These are phyloP conservation scores for Sinocyclocheilus anophthalmus DNA, from an alignment of 2,113 vertebrate species.

Conservation along the genomic window DNA sequence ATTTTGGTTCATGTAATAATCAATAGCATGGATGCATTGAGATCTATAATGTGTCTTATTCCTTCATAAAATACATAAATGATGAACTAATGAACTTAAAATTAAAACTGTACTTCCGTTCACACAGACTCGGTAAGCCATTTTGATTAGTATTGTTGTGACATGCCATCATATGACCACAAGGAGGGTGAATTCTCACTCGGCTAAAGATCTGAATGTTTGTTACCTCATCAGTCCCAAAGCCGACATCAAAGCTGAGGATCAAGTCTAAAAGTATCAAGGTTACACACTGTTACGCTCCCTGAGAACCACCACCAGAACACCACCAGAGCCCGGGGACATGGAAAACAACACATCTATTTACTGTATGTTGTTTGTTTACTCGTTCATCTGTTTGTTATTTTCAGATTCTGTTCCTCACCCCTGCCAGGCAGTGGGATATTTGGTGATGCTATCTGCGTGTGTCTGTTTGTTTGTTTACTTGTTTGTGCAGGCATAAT, in stretches of 20 bases:
- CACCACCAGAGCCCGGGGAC: constrained; percentile 31
- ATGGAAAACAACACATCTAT: constrained; percentile 47
- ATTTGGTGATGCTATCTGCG: constrained; percentile 37
- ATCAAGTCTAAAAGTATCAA: constrained; percentile 45
- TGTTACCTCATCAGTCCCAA: constrained; percentile 43
- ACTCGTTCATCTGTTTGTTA: constrained; percentile 45
- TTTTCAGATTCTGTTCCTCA: constrained; percentile 37
- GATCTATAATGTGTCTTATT: background rate
- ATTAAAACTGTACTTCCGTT: constrained; percentile 16
- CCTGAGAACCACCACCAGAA: constrained; percentile 12
- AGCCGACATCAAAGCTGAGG: constrained; percentile 54
- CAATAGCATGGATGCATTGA: background rate
- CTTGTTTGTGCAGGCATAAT: constrained; percentile 43
- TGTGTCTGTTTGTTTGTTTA: constrained; percentile 49
- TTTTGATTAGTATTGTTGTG: constrained; percentile 43
- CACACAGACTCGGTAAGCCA: constrained; percentile 37
- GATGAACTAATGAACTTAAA: background rate
- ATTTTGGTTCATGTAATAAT: background rate
- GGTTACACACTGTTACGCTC: background rate
- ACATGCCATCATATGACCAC: constrained; percentile 51
- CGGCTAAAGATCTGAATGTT: constrained; percentile 37
- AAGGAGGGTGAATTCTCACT: constrained; percentile 45
- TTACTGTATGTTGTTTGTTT: constrained; percentile 55
- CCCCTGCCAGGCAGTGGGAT: constrained; percentile 11
- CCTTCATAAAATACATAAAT: background rate